Evolutionary conservation across 2,888 invertebrate species (phyloP).

Genomic region (Cephalotes varians): DNA sequence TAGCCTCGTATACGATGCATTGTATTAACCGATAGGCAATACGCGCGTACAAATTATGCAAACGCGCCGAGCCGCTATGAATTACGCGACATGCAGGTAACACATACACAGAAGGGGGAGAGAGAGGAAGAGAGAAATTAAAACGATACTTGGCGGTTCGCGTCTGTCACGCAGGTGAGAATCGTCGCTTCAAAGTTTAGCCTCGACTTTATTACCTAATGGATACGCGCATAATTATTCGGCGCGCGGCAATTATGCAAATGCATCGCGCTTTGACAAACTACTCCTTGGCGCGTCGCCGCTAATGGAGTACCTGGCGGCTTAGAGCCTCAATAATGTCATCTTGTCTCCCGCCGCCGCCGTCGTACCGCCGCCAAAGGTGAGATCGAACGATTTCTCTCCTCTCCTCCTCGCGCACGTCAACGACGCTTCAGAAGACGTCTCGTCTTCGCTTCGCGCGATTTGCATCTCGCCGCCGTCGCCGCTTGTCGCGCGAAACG

Average conservation of each 20-base stretch:
- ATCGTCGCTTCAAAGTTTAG: constrained; percentile 28
- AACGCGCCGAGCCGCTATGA: constrained; percentile 18
- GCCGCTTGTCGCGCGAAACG: constrained; percentile 16
- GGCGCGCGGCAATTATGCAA: constrained; percentile 53
- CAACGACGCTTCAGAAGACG: constrained; percentile 28
- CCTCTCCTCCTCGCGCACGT: neutral
- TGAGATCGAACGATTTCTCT: constrained; percentile 43
- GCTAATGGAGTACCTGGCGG: constrained; percentile 53
- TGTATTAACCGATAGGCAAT: constrained; percentile 17
- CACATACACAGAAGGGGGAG: neutral
- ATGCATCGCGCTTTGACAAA: constrained; percentile 51
- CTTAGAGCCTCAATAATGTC: constrained; percentile 53
- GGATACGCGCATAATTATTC: constrained; percentile 56
- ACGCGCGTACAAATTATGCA: constrained; percentile 14
- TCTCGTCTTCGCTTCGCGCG: neutral
- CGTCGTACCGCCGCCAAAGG: neutral
- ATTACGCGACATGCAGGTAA: constrained; percentile 6
- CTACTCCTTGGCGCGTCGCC: constrained; percentile 49
- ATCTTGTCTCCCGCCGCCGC: neutral
- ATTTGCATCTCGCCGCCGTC: constrained; percentile 35
- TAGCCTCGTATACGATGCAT: neutral
- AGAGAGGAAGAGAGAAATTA: neutral
- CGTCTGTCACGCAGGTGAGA: constrained; percentile 19
- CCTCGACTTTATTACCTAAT: constrained; percentile 53
- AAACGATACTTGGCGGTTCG: constrained; percentile 34